Evolutionary conservation across 37 sponge, comb jelly and placozoan genomes (phyloP), one percentile per base, ranked within the genome.

Genomic region (Amphimedon queenslandica): DNA sequence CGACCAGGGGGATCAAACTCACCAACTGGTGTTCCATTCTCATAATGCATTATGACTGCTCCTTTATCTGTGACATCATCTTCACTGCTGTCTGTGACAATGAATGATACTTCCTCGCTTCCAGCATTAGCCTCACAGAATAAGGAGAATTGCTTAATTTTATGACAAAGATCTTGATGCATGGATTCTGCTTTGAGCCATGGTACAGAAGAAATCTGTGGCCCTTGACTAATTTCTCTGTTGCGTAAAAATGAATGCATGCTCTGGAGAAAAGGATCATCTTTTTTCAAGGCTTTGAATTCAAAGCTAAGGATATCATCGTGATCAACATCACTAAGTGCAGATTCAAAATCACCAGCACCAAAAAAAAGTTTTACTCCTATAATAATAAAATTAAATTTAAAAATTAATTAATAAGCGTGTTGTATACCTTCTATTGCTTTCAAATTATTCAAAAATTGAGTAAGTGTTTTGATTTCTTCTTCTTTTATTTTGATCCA

Each of bases 271-370:
- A 37, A 71, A 33, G 33, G 4, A 31, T 32, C 32, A 60, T 23
- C 10, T 27, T 79, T 36, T 37, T 5, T n/a, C 37, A 64, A 11
- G 6, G 70, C 72, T n/a, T 70, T 57, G 60, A 79, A 79, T 40
- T 36, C 72, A 58, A 70, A 79, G 65, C 72, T 60, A 36, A 79
- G 25, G 2, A 79, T 64, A 29, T 70, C 16, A 4, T 75, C 76
- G 38, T 63, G 1, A 30, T 79, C 38, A 13, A 63, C 2, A 30
- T 70, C 42, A 35, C 18, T 58, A 1, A 71, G 16, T 18, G 33
- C 24, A 2, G 64, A 35, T 40, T 40, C 30, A 0, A 69, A 25
- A 27, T 36, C 42, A 63, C 34, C 35, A 8, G 64, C 28, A 4
- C n/a, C 1, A 47, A 47, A 47, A 13, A 13, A 8, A 47, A 47